Evolutionary conservation across 2,888 invertebrate species (phyloP).

Genomic region (Branchellion lobata): DNA sequence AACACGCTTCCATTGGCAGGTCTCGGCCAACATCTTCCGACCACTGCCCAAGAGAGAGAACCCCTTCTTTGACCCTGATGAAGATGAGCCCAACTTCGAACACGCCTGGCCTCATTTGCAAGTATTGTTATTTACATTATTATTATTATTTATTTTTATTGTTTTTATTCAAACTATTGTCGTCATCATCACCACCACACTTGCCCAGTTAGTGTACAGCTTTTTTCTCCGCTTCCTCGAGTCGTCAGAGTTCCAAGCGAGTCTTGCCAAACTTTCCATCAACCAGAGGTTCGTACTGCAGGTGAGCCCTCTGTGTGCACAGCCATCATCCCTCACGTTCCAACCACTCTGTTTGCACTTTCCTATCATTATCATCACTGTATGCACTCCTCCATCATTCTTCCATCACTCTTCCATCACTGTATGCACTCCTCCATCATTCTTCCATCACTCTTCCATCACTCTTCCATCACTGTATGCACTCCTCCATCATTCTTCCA

Average conservation of each 20-base stretch:
- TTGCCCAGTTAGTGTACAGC: slow-evolving; percentile 62
- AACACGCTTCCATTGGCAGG: too few relatives aligned
- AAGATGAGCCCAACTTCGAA: slow-evolving; percentile 91
- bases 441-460: too few relatives aligned
- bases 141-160: not conserved
- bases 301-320: slow-evolving; percentile 64
- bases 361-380: slow-evolving; percentile 54
- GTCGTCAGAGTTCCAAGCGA: slow-evolving; percentile 79
- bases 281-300: slow-evolving; percentile 92
- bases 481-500: too few relatives aligned
- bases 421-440: too few relatives aligned
- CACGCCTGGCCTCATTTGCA: slow-evolving; percentile 92
- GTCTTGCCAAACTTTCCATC: slow-evolving; percentile 85
- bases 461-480: too few relatives aligned
- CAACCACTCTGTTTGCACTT: too few relatives aligned
- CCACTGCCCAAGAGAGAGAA: slow-evolving; percentile 86
- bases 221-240: slow-evolving; percentile 62
- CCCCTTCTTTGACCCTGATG: slow-evolving; percentile 98
- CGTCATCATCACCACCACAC: too few relatives aligned
- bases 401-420: too few relatives aligned
- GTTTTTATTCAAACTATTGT: too few relatives aligned
- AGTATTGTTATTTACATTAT: slow-evolving; percentile 55
- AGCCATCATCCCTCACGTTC: too few relatives aligned
- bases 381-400: too few relatives aligned
- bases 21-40: slow-evolving; percentile 81